Evolutionary conservation across 2,797 vertebrate species (phyloP).

Genomic region (Psittacula echo): DNA sequence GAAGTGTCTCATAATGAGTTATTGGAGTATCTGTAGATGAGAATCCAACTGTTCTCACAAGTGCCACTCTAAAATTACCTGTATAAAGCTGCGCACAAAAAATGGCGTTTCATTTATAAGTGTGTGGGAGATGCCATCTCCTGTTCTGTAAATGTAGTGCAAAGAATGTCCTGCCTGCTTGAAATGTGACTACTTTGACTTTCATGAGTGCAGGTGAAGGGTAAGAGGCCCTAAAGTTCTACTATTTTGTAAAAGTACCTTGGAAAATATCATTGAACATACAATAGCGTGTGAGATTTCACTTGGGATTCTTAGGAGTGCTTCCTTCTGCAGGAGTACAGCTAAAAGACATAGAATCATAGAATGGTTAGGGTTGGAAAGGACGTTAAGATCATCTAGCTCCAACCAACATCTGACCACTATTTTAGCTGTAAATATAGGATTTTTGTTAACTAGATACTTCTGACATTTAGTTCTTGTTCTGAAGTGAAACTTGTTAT

Average conservation of each 20-base stretch:
- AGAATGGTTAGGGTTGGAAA: neutral
- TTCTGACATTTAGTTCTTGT: neutral
- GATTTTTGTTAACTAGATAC: neutral
- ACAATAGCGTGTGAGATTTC: neutral
- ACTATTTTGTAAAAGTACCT: neutral
- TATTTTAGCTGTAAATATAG: neutral
- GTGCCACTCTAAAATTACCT: conserved; percentile 32
- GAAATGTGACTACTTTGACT: neutral
- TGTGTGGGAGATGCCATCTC: neutral
- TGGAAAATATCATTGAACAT: neutral
- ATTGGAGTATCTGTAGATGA: conserved; percentile 45
- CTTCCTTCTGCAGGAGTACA: neutral
- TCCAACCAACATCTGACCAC: neutral
- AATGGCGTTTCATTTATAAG: neutral
- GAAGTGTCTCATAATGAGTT: conserved; percentile 47
- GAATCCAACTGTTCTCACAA: conserved; percentile 28
- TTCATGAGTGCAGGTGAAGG: neutral
- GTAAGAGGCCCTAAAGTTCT: neutral
- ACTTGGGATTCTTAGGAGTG: neutral
- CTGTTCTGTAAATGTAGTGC: neutral
- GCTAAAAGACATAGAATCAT: neutral
- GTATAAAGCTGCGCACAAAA: neutral
- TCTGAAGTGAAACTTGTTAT: neutral
- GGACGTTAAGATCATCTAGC: neutral
- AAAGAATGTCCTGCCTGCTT: neutral